Base-by-base conservation (phyloP, 2,888 invertebrate genomes). In the Spisula solida region DNA sequence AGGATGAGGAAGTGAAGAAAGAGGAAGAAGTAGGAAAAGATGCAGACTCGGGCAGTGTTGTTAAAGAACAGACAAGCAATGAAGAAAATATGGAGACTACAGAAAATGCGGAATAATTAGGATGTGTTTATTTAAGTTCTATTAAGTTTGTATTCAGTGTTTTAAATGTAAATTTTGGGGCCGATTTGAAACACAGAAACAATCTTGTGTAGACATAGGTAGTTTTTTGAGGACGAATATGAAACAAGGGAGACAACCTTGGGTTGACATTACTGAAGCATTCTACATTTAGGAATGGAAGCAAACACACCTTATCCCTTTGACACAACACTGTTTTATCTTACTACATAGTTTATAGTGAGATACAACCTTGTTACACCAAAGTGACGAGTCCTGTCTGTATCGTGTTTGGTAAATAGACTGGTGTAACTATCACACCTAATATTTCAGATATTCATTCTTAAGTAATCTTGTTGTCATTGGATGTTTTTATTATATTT, bases 61-160 rank as follows among this genome's bases (percentile, higher is more conserved):
- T 79, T 41, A 85, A 85, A 85, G 79, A 85, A 8, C 31, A n/a
- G 56, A 8, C 25, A 47, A 25, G 41, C 34, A 83, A 14, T 70
- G 29, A 66, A 47, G 48, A n/a, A 4, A 79, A 20, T 25, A 56
- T 75, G 18, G 47, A 48, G 14, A 51, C 20, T 6, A 25, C 25
- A n/a, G 80, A 48, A 25, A 48, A n/a, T 80, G 80, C 20, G 4
- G 48, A 80, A 25, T 51, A 47, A 14, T 66, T 0, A 25, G 51
- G 16, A 51, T 51, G 16, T 10, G 10, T 66, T 5, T 2, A 25
- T n/a, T 66, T 66, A 25, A 66, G 5, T 66, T 4, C 5, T 8
- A 8, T 66, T 2, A 66, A 25, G 6, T 25, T 66, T 66, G 60
- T 66, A 4, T 66, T 25, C 20, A 25, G 1, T 10, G 25, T 25